Conservation (phyloP, 2,888 invertebrate species). For the Sesamia inferens region DNA sequence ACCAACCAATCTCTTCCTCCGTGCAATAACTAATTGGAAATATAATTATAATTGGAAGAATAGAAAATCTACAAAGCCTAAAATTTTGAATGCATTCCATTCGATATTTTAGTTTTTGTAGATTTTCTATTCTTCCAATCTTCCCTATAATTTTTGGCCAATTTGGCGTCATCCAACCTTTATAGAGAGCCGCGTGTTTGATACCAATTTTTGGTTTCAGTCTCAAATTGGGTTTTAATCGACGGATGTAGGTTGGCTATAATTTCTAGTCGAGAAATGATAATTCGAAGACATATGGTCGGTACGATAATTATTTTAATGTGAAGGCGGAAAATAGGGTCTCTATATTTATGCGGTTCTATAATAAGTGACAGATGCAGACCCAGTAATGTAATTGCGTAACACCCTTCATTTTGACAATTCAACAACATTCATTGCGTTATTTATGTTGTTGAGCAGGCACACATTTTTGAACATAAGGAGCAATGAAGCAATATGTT, state of each 20-base stretch:
- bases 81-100: too few species aligned
- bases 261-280: slow-evolving; percentile 72
- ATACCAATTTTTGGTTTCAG: slow-evolving; percentile 69
- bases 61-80: too few species aligned
- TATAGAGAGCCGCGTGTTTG: slow-evolving; percentile 50
- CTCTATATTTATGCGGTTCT: slow-evolving; percentile 52
- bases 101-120: slow-evolving; percentile 22
- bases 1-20: too few species aligned
- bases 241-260: slow-evolving; percentile 77
- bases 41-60: too few species aligned
- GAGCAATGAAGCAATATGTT: too few species aligned
- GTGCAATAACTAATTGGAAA: too few species aligned
- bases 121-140: slow-evolving; percentile 15
- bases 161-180: slow-evolving; percentile 70
- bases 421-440: too few species aligned
- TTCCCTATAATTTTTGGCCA: slow-evolving; percentile 59
- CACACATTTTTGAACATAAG: too few species aligned
- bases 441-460: too few species aligned
- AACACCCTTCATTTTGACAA: too few species aligned
- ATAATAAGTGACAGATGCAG: slow-evolving; percentile 65
- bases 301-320: slow-evolving; percentile 77
- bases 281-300: slow-evolving; percentile 77
- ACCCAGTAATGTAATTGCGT: background rate
- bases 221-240: slow-evolving; percentile 81
- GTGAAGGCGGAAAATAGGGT: slow-evolving; percentile 65